Percentiles rank a stretch among this genome's conserved stretches.
These are phyloP conservation scores for Frankliniella fusca DNA, from an alignment of 2,888 invertebrate species.

Conservation along the genomic window DNA sequence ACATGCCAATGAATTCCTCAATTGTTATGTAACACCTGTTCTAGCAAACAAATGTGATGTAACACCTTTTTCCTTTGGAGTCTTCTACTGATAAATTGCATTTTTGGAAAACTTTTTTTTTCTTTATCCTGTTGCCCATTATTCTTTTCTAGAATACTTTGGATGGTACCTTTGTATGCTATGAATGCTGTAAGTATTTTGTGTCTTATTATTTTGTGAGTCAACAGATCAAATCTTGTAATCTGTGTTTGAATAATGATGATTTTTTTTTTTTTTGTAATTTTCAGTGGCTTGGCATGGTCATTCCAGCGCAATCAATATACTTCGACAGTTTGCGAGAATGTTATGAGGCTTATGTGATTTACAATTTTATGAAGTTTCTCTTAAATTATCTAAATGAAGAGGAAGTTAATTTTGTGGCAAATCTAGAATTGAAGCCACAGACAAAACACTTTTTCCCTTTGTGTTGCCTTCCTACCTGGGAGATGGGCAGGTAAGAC, in stretches of 20 bases:
- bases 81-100: background rate
- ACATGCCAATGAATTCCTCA: constrained; percentile 13
- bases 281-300: constrained; percentile 76
- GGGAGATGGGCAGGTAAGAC: constrained; percentile 81
- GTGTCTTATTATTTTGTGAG: constrained; percentile 11
- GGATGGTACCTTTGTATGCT: constrained; percentile 98
- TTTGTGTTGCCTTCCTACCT: constrained; percentile 83
- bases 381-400: constrained; percentile 81
- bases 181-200: constrained; percentile 75
- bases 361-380: constrained; percentile 96
- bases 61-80: too few relatives aligned
- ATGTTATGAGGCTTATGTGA: constrained; percentile 96
- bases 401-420: constrained; percentile 78
- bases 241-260: constrained; percentile 30
- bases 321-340: constrained; percentile 90
- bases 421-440: constrained; percentile 71
- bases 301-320: constrained; percentile 81
- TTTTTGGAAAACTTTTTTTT: too few relatives aligned
- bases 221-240: constrained; percentile 33
- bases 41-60: background rate
- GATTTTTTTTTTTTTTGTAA: constrained; percentile 31
- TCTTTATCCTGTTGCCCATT: too few relatives aligned
- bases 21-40: constrained; percentile 17
- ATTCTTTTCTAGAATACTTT: constrained; percentile 66
- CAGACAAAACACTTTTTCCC: constrained; percentile 89